Conservation (phyloP, 2,113 vertebrate species). For the Anoplopoma fimbria region DNA sequence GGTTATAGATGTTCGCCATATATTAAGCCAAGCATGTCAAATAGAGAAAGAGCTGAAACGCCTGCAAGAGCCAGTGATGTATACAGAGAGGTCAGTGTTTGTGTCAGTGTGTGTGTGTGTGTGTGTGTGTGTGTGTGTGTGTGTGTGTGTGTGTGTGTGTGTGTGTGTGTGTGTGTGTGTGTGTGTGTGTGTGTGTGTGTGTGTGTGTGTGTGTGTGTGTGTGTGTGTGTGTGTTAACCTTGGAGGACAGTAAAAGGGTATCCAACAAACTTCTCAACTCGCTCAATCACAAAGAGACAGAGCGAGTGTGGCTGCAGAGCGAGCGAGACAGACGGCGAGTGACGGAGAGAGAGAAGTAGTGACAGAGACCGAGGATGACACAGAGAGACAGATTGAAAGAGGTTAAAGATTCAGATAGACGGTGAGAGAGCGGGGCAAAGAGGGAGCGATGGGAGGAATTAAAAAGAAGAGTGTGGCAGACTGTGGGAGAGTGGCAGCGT, state of each 20-base stretch:
- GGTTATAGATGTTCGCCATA: slow-evolving; percentile 50
- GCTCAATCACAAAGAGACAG: slow-evolving; percentile 70
- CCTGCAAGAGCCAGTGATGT: slow-evolving; percentile 27
- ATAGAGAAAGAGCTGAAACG: slow-evolving; percentile 18
- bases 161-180: slow-evolving; percentile 22
- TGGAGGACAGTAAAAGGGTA: slow-evolving; percentile 67
- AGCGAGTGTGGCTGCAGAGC: slow-evolving; percentile 48
- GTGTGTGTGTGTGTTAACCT: slow-evolving; percentile 51
- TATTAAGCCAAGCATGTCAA: slow-evolving; percentile 59
- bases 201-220: slow-evolving; percentile 21
- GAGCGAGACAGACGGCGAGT: slow-evolving; percentile 42
- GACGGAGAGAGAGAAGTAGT: slow-evolving; percentile 40
- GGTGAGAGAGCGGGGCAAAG: slow-evolving; percentile 29
- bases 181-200: slow-evolving; percentile 18
- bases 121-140: slow-evolving; percentile 23
- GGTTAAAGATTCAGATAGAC: slow-evolving; percentile 71
- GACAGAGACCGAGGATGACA: slow-evolving; percentile 61
- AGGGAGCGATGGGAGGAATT: slow-evolving; percentile 44
- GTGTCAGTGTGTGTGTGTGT: slow-evolving; percentile 19
- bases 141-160: slow-evolving; percentile 11
- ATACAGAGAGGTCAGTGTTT: slow-evolving; percentile 42
- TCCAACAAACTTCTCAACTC: slow-evolving; percentile 68
- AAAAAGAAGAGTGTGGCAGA: slow-evolving; percentile 35
- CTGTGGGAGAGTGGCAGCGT: slow-evolving; percentile 16
- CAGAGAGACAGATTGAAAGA: slow-evolving; percentile 66